These are phyloP conservation scores for Papilio machaon DNA, from an alignment of 1,140 invertebrate genomes.

Conservation along the genomic window DNA sequence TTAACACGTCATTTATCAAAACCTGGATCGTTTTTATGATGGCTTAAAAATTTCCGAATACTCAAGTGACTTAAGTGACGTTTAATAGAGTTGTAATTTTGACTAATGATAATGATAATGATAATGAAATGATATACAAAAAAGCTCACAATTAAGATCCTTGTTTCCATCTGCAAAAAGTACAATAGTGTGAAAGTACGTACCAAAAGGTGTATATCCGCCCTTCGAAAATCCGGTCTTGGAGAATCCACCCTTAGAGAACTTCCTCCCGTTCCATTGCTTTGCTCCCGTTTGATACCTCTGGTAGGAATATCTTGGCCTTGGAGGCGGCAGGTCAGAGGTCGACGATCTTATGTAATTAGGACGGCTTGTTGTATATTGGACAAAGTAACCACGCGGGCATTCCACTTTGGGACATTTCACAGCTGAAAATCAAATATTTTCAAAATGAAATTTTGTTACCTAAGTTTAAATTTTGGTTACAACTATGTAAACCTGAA, in stretches of 20 bases:
- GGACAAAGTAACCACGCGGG: constrained; percentile 81
- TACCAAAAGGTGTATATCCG: constrained; percentile 42
- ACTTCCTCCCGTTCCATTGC: constrained; percentile 44
- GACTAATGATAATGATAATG: too few species aligned
- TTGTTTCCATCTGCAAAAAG: not conserved
- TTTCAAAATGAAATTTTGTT: not conserved
- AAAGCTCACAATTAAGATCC: not conserved
- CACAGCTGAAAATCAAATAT: constrained; percentile 49
- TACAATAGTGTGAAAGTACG: not conserved
- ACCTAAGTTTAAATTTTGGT: not conserved
- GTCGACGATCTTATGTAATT: constrained; percentile 44
- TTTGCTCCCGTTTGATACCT: constrained; percentile 56
- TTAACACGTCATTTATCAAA: constrained; percentile 36
- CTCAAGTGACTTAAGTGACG: too few species aligned
- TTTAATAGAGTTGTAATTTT: too few species aligned
- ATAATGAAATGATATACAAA: too few species aligned
- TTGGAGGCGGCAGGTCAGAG: constrained; percentile 64
- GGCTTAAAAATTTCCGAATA: too few species aligned
- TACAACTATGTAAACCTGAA: not conserved
- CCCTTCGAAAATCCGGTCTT: constrained; percentile 55
- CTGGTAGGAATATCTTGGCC: constrained; percentile 67
- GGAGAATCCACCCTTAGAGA: constrained; percentile 48
- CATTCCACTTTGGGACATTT: constrained; percentile 78
- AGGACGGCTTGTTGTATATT: constrained; percentile 41
- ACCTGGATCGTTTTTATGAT: not conserved